Percentiles rank a stretch among this genome's conserved stretches.
Evolutionary conservation across 2,797 vertebrate species (phyloP).

Genomic region (Emydoidea blandingii): DNA sequence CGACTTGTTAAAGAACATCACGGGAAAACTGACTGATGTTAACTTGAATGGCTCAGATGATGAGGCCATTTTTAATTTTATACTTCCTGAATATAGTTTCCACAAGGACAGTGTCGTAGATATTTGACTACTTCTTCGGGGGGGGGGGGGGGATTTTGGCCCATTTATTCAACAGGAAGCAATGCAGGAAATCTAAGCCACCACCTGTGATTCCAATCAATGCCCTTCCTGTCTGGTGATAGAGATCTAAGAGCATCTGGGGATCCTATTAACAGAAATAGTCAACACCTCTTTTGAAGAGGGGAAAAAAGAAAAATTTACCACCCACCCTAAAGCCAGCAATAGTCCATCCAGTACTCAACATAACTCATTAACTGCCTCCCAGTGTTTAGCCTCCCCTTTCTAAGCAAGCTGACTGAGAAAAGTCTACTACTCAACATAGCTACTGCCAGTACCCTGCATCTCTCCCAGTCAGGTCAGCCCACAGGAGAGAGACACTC

Average conservation of each 20-base stretch:
- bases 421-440: neutral
- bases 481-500: neutral
- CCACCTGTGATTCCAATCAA: conserved; percentile 40
- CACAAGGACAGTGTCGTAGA: neutral
- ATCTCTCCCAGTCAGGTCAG: neutral
- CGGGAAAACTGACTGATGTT: neutral
- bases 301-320: neutral
- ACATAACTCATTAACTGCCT: neutral
- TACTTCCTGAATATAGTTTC: neutral
- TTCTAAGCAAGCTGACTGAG: neutral
- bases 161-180: conserved; percentile 52
- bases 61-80: neutral
- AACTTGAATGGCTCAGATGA: neutral
- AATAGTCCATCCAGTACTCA: neutral
- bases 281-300: conserved; percentile 37
- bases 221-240: conserved; percentile 66
- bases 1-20: neutral
- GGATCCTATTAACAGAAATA: conserved; percentile 39
- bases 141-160: neutral
- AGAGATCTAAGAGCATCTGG: conserved; percentile 43
- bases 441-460: neutral
- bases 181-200: conserved; percentile 75
- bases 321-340: conserved; percentile 29
- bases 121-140: neutral
- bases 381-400: neutral